phyloP scores from a whole-genome alignment of 2,888 invertebrate genomes.

The Pammene aurita region DNA sequence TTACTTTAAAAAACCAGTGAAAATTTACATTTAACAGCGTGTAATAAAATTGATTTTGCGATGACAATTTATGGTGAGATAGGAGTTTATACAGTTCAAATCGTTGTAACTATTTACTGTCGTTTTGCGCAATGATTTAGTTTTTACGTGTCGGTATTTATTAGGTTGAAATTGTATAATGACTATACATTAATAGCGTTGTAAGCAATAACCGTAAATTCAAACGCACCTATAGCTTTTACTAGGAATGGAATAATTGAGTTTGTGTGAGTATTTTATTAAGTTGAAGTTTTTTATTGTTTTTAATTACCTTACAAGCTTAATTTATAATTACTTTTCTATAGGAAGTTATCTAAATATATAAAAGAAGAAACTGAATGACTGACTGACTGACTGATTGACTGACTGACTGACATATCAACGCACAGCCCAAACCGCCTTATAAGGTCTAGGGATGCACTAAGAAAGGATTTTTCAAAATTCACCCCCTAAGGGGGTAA shows the following conservation, averaged over 20 bases:
- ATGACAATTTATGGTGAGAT: background rate
- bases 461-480: no score
- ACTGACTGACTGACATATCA: no score
- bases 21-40: background rate
- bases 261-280: conserved; percentile 3
- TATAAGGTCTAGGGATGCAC: no score
- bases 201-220: conserved; percentile 8
- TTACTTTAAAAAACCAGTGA: background rate
- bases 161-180: conserved; percentile 33
- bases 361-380: no score
- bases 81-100: background rate
- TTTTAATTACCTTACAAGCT: no score
- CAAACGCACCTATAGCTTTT: background rate
- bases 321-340: no score
- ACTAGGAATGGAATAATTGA: background rate
- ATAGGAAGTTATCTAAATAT: no score
- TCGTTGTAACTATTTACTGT: conserved; percentile 16
- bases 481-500: no score
- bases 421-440: no score
- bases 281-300: background rate
- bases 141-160: conserved; percentile 22
- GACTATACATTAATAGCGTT: conserved; percentile 15
- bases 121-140: conserved; percentile 25
- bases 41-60: background rate
- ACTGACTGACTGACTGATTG: no score